phyloP scores from a whole-genome alignment of 1,140 invertebrate genomes.

The Aphaenogaster ashmeadi region DNA sequence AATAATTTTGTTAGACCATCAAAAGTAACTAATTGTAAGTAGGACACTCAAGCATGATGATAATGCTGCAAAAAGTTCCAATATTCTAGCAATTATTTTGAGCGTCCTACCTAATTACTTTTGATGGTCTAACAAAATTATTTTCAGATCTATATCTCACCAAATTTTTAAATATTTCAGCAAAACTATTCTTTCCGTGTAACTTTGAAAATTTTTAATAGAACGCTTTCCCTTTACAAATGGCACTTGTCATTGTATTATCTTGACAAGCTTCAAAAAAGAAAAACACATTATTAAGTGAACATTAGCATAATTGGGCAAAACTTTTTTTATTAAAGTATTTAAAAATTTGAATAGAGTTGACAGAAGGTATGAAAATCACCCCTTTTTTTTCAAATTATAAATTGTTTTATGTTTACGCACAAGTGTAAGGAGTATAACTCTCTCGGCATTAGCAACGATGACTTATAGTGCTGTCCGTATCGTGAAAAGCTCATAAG shows the following conservation, averaged over 20 bases:
- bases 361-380: neutral
- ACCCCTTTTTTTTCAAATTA: neutral
- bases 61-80: too few relatives aligned
- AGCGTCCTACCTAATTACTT: too few relatives aligned
- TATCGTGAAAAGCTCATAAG: neutral
- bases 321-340: neutral
- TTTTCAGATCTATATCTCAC: too few relatives aligned
- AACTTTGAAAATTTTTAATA: neutral
- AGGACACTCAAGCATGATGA: too few relatives aligned
- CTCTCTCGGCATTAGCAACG: neutral
- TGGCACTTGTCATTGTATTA: neutral
- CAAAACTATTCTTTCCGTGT: too few relatives aligned
- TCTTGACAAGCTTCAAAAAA: neutral
- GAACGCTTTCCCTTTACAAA: neutral
- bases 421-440: neutral
- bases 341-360: neutral
- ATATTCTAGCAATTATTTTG: too few relatives aligned
- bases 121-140: too few relatives aligned
- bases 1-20: too few relatives aligned
- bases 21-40: too few relatives aligned
- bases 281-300: neutral
- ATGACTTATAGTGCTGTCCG: neutral
- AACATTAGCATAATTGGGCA: neutral
- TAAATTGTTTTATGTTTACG: neutral
- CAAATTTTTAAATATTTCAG: too few relatives aligned